Evolutionary conservation across 2,888 invertebrate species (phyloP), one percentile per base, ranked within the genome.

Genomic region (Myathropa florea): DNA sequence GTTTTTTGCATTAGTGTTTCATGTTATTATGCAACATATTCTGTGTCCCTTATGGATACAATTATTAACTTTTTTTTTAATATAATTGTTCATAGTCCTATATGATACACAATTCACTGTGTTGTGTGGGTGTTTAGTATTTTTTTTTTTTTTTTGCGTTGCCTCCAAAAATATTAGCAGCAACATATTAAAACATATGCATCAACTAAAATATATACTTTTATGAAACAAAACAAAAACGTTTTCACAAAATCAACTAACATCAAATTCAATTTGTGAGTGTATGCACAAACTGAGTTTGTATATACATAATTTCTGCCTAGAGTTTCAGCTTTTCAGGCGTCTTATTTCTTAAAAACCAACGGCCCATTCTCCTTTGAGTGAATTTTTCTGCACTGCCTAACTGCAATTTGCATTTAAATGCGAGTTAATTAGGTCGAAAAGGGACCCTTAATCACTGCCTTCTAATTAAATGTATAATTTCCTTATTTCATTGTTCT

Each of bases 21-120:
- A 86, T 89, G 87, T 81, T 78, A 73, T 79, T 79, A 85, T 87
- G 82, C 79, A 73, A 81, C 88, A 83, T 73, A 36, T 70, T 72
- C 26, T 65, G 68, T 55, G 72, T 78, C 14, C 46, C 73, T 83
- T 83, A 79, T 61, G 67, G 71, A 24, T 73, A 85, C 72, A 81
- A 72, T 68, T 86, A 75, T 71, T 86, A 88, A 82, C 67, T 57
- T 57, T 10, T 10, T n/a, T 78, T 78, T 84, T 71, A 70, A 86
- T 83, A 79, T 86, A 78, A 83, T 83, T 83, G 83, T 86, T 83
- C 55, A 79, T 86, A 85, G 85, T 73, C 77, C 85, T 85, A 85
- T 85, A 67, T 75, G 77, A 77, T 85, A 85, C 85, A 85, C 85
- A 68, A 82, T 85, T 81, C 73, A 77, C 73, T 82, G 85, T 68